phyloP scores from a whole-genome alignment of 2,797 vertebrate genomes.

The Catamblyrhynchus diadema region DNA sequence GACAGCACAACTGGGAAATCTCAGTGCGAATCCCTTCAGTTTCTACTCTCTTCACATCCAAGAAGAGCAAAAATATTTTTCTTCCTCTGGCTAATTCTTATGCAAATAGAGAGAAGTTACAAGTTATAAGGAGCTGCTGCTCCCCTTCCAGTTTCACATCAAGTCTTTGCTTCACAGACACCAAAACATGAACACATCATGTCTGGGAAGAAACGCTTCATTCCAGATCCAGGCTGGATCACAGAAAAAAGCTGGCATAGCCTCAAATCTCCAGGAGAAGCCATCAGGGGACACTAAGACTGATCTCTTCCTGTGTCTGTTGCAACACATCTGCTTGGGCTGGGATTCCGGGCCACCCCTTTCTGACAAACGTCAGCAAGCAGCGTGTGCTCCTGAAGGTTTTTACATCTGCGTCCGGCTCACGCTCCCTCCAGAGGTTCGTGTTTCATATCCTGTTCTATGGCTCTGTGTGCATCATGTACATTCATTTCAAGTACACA shows the following conservation, averaged over 20 bases:
- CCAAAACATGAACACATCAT: neutral
- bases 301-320: conserved; percentile 23
- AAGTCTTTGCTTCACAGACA: neutral
- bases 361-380: conserved; percentile 3
- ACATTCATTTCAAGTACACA: neutral
- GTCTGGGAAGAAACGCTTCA: neutral
- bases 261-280: conserved; percentile 31
- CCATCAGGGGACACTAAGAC: conserved; percentile 4
- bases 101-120: neutral
- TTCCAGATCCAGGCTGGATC: neutral
- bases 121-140: neutral
- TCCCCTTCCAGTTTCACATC: neutral
- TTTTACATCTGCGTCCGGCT: conserved; percentile 6
- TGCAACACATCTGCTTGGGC: conserved; percentile 43
- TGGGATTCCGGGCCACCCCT: neutral
- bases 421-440: conserved; percentile 1
- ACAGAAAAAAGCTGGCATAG: neutral
- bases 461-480: neutral
- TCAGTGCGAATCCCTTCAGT: neutral
- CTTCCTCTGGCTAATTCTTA: neutral
- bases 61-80: neutral
- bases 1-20: neutral
- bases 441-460: conserved; percentile 50
- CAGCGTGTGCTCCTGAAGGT: neutral
- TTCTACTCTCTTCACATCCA: neutral